Conservation (phyloP, 2,113 vertebrate species). For the zebrafish (Danio rerio) region GRCz12tu NC_133200.1:14548501-14549000, state of each 20-base stretch:
- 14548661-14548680: neutral
- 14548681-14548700: neutral
- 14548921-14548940: too few species aligned
- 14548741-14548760: conserved; percentile 49
- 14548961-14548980: too few species aligned
- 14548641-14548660: neutral
- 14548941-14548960: too few species aligned
- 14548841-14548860: neutral
- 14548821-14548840: neutral
- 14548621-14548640: neutral
- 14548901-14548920: too few species aligned
- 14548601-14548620: neutral
- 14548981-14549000: neutral
- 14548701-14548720: neutral
- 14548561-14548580: neutral
- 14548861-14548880: neutral
- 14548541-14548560: too few species aligned
- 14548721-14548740: conserved; percentile 31
- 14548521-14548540: too few species aligned
- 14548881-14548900: neutral
- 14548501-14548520: too few species aligned
- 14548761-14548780: conserved; percentile 6
- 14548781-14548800: neutral
- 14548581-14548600: neutral
- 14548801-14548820: neutral